phyloP scores from a whole-genome alignment of 2,797 vertebrate genomes.

The Lepidocolaptes lacrymiger region DNA sequence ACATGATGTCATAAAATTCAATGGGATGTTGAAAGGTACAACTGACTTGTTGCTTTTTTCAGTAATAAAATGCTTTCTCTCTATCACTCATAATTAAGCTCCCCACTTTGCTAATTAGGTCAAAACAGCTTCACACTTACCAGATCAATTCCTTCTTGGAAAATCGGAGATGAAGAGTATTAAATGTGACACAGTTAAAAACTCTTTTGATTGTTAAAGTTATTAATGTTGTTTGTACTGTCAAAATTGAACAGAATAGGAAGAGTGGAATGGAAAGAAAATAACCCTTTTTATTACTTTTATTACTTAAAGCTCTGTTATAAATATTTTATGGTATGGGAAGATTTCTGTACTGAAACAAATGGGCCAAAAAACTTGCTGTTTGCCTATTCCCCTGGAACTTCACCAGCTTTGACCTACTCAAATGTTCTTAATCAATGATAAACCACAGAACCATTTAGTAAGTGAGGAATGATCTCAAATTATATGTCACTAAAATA shows the following conservation, averaged over 20 bases:
- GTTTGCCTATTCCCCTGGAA: constrained; percentile 2
- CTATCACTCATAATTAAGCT: not conserved
- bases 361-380: constrained; percentile 16
- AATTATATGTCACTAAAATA: not conserved
- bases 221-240: constrained; percentile 27
- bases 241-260: not conserved
- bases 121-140: not conserved
- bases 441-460: not conserved
- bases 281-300: not conserved
- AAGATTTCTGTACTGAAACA: constrained; percentile 20
- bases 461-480: not conserved
- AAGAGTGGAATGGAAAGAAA: not conserved
- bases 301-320: not conserved
- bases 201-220: not conserved
- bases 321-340: not conserved
- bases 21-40: not conserved
- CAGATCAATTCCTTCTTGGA: not conserved
- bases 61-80: not conserved
- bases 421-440: not conserved
- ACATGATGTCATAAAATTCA: constrained; percentile 19
- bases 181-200: constrained; percentile 15
- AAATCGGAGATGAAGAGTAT: not conserved
- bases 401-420: constrained; percentile 1
- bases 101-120: not conserved
- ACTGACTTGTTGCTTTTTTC: not conserved